These are phyloP conservation scores for Dinothrombium tinctorium DNA, from an alignment of 1,140 invertebrate genomes.

Conservation along the genomic window DNA sequence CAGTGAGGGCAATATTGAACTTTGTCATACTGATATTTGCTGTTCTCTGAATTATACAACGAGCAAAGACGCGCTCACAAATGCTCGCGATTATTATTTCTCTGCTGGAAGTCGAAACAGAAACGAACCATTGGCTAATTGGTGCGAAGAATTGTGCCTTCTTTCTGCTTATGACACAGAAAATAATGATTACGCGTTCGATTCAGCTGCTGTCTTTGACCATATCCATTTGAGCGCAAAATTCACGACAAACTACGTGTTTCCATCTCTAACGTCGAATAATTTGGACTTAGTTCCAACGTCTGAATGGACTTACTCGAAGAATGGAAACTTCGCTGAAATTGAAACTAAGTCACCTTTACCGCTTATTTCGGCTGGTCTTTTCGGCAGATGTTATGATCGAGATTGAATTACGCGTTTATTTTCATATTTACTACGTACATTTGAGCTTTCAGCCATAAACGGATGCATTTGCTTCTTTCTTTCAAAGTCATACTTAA, in stretches of 20 bases:
- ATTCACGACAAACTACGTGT: neutral
- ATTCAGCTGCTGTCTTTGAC: neutral
- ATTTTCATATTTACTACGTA: too few relatives aligned
- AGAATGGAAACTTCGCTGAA: neutral
- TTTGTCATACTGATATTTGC: too few relatives aligned
- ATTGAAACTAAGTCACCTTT: neutral
- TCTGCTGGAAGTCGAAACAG: too few relatives aligned
- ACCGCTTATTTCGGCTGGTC: neutral
- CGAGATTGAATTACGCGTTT: too few relatives aligned
- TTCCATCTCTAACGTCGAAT: neutral
- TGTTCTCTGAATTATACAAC: too few relatives aligned
- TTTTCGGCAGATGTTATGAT: conserved; percentile 6
- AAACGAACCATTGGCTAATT: neutral
- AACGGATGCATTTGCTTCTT: too few relatives aligned
- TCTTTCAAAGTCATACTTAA: too few relatives aligned
- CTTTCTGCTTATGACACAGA: neutral
- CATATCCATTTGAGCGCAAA: neutral
- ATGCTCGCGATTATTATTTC: too few relatives aligned
- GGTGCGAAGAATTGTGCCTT: neutral
- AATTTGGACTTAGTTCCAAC: neutral
- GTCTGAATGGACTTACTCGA: neutral
- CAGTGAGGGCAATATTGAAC: too few relatives aligned
- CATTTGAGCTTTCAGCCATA: too few relatives aligned
- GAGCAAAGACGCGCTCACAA: too few relatives aligned
- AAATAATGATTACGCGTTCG: neutral